A percentile compares a stretch with the other conserved stretches of the same genome.
Conservation (phyloP, 2,113 vertebrate genomes). For the Cisticola juncidis region DNA sequence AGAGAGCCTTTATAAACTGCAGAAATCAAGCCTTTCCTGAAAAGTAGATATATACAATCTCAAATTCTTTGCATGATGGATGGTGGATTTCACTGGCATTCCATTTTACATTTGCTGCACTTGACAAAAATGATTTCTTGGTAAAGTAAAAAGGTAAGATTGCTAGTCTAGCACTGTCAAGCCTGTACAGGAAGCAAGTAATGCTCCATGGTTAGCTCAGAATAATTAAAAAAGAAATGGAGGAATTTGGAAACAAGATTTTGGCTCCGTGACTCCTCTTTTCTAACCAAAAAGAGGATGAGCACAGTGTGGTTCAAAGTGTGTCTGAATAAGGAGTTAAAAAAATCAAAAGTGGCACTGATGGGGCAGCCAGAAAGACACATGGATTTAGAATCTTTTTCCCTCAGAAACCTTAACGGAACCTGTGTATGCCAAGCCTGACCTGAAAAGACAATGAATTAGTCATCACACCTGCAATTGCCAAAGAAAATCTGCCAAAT, state of each 20-base stretch:
- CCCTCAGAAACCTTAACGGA: not conserved
- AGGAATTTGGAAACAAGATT: not conserved
- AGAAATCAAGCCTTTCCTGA: not conserved
- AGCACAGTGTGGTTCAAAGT: not conserved
- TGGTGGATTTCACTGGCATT: not conserved
- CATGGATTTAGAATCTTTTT: not conserved
- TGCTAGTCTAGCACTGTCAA: not conserved
- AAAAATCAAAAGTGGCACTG: not conserved
- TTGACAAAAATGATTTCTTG: not conserved
- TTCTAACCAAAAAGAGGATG: not conserved
- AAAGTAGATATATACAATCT: not conserved
- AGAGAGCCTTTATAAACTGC: not conserved
- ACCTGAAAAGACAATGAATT: not conserved
- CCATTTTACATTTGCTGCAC: not conserved
- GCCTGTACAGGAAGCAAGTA: not conserved
- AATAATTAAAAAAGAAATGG: not conserved
- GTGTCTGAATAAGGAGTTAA: not conserved
- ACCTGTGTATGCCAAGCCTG: not conserved
- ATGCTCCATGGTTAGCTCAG: not conserved
- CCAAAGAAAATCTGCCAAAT: not conserved
- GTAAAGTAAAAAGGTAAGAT: not conserved
- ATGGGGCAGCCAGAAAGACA: not conserved
- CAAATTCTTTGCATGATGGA: not conserved
- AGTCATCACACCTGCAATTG: not conserved
- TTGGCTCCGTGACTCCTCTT: not conserved